Evolutionary conservation across 2,888 invertebrate genomes (phyloP), one percentile per base, ranked within the genome.

Genomic region (Mycalesis mineus): DNA sequence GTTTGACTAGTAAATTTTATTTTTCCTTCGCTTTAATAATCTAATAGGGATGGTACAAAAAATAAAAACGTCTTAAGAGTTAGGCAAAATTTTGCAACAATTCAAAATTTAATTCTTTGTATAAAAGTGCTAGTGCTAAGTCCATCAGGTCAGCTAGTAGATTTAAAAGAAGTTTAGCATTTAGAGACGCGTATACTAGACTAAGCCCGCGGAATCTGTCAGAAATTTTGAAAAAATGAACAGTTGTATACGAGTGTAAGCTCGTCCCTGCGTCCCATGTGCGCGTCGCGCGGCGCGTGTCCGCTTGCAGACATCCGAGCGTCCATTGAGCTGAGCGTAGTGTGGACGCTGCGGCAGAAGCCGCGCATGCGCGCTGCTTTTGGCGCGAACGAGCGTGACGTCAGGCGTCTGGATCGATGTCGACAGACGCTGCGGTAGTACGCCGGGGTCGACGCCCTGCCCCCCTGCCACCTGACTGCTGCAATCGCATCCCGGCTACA

Each of bases 381-480:
- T 89, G 90, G 90, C 90, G 90, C 90, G 90, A 90, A 90, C 63
- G 83, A 78, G 78, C 85, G 84, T 88, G 90, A 88, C 89, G 89
- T 86, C 88, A 90, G 82, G 80, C 87, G 87, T 83, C 88, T 82
- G 88, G 90, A 90, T 90, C 90, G 90, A 90, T 90, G 88, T 82
- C 84, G 84, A 85, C 85, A 88, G 89, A 88, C 88, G 88, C 88
- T 88, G 89, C 89, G 84, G 89, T 89, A 89, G 88, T 88, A 88
- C 88, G 84, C 64, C 79, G 88, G 84, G 88, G 88, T 88, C 87
- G 83, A 83, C 80, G 84, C 66, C 84, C 89, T 82, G 74, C 80
- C 77, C 80, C 79, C 74, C 70, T 77, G 79, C 81, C 84, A 82
- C 86, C 84, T 82, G 82, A 82, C 81, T 80, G 77, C 85, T 85